Evolutionary conservation across 2,113 vertebrate species (phyloP), one percentile per base, ranked within the genome.

Genomic region (Prolemur simus): DNA sequence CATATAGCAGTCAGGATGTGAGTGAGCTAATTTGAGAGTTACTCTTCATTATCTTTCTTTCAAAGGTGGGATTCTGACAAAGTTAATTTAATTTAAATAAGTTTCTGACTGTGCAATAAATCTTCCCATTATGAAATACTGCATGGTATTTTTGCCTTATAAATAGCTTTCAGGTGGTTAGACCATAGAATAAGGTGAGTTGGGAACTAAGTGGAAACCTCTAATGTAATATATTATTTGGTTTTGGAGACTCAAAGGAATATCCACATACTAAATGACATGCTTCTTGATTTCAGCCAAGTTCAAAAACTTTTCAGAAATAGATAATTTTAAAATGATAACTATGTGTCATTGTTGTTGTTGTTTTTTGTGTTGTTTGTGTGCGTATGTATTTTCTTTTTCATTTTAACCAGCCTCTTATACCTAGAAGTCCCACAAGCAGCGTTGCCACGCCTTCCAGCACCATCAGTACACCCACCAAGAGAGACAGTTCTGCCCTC

Each of bases 391-490:
- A 82, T 98, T 97, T 96, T 98, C 49, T 98, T 98, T 89, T 98
- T 98, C 97, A 97, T 98, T 98, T 98, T 97, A 98, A 98, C 94
- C 98, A 99, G 99, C 99, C 99, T 93, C 99, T 99, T 98, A 99
- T 99, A 98, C 99, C 99, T 98, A 99, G 99, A 98, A 99, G 99
- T 97, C 99, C 99, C 95, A 99, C 99, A 97, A 99, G 99, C 98
- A 99, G 99, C 73, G 99, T 99, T 76, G 99, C 99, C 95, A 99
- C 99, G 0, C 99, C 99, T 97, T 99, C 99, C 96, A 99, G 99
- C 98, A 99, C 99, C 96, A 99, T 99, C 98, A 99, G 99, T 98
- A 99, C 99, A 91, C 99, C 99, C 12, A 99, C 99, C 89, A 99
- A 99, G 98, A 99, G 99, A 98, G 99, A 99, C 96, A 99, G 99